Conservation (phyloP, 2,888 invertebrate genomes). For the Cheiracanthium punctorium region DNA sequence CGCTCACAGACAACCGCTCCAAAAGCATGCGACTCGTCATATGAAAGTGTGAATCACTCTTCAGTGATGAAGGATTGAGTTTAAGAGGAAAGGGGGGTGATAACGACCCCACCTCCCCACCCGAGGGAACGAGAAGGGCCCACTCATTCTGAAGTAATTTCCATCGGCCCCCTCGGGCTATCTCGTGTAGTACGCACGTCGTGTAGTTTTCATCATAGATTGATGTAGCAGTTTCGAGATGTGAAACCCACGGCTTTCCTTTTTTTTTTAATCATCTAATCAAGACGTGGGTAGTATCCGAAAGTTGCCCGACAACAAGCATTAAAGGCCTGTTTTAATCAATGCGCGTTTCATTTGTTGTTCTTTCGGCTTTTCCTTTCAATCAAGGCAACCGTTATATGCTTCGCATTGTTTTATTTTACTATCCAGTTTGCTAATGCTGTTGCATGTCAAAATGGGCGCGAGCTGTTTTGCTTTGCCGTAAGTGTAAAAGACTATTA, state of each 20-base stretch:
- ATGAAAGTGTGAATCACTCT: slow-evolving; percentile 47
- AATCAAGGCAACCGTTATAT: neutral
- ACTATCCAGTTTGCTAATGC: too few species aligned
- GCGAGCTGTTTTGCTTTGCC: too few species aligned
- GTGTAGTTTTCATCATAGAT: slow-evolving; percentile 20
- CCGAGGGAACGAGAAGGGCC: slow-evolving; percentile 30
- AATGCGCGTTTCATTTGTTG: neutral
- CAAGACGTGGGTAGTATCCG: neutral
- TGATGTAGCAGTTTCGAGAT: neutral
- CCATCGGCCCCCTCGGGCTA: slow-evolving; percentile 43
- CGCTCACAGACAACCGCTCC: slow-evolving; percentile 8
- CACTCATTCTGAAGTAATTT: slow-evolving; percentile 53
- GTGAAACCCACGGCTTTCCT: slow-evolving; percentile 17
- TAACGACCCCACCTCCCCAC: slow-evolving; percentile 2
- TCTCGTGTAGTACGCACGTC: slow-evolving; percentile 8
- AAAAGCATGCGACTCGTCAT: slow-evolving; percentile 14
- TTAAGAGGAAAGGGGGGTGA: neutral
- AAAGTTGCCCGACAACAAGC: neutral
- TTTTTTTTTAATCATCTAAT: slow-evolving; percentile 7
- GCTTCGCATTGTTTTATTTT: neutral
- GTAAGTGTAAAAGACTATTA: too few species aligned
- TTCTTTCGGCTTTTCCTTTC: neutral
- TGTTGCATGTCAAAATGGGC: too few species aligned
- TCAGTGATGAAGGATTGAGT: slow-evolving; percentile 53
- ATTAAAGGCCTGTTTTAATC: neutral